Evolutionary conservation across 2,888 invertebrate genomes (phyloP), one percentile per base, ranked within the genome.

Genomic region (Cheilosia grossa): DNA sequence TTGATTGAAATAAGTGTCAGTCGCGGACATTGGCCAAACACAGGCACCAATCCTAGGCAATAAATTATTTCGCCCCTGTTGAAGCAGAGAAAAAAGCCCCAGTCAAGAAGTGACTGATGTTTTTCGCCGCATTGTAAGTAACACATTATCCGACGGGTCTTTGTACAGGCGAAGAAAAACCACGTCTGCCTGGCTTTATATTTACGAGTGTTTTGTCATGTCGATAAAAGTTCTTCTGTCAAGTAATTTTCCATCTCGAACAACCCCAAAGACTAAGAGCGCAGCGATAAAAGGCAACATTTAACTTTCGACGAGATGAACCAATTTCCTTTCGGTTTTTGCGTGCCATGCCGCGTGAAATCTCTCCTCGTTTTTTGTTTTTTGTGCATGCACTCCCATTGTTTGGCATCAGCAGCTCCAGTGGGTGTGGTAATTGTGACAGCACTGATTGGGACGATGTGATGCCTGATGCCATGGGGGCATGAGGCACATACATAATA

Each of bases 391-490:
- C 63, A 10, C 63, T 58, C 51, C 73, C 67, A 69, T 83, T 85
- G 70, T 80, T 80, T 77, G 70, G 47, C 42, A 80, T 49, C 49
- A 21, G 61, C 27, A 72, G 72, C 51, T 17, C 67, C 27, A 72
- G 72, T 56, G 81, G 80, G 80, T 85, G 85, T 77, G 85, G 81
- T 80, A 85, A 85, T 86, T 81, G 81, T 86, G 85, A 80, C 83
- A 75, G 80, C 64, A 70, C 85, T 81, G 80, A 85, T 80, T 85
- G 81, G 69, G 61, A 80, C 61, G 73, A 82, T 86, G 37, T 37
- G 37, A 86, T 81, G 81, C 81, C 47, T 30, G 30, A 72, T 81
- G 81, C 81, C 47, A 72, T 44, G 56, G 70, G 77, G 63, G 67
- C 63, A 47, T 73, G 63, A 73, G 63, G 72, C 42, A 82, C 69